These are phyloP conservation scores for Trachelus stipa DNA, from an alignment of 2,888 invertebrate species.

Conservation along the genomic window DNA sequence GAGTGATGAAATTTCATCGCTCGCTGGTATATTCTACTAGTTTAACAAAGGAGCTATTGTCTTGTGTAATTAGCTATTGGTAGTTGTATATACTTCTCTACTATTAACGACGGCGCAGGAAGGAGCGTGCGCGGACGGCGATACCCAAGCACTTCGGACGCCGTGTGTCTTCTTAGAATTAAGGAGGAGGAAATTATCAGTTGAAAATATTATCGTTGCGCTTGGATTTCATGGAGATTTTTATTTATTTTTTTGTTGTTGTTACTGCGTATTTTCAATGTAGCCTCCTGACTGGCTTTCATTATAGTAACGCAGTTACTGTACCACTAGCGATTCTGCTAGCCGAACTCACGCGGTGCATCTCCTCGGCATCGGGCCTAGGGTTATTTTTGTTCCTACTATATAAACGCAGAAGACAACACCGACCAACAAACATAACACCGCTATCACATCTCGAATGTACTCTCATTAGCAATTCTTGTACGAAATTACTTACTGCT, in stretches of 20 bases:
- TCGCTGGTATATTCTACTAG: not conserved
- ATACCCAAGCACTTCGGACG: not conserved
- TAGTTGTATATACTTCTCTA: not conserved
- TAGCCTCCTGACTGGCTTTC: not conserved
- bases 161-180: not conserved
- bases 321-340: not conserved
- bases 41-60: not conserved
- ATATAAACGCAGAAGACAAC: not conserved
- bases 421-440: not conserved
- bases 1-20: not conserved
- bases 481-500: not conserved
- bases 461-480: not conserved
- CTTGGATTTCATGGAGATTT: not conserved
- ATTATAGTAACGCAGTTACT: not conserved
- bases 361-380: slow-evolving; percentile 46
- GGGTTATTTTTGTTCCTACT: slow-evolving; percentile 51
- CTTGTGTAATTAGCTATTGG: not conserved
- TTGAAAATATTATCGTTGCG: not conserved
- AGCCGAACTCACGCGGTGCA: slow-evolving; percentile 17
- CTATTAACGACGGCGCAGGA: not conserved
- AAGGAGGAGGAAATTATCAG: not conserved
- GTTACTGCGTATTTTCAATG: not conserved
- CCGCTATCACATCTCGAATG: not conserved
- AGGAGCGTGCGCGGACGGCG: not conserved
- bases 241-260: too few species aligned